Evolutionary conservation across 2,888 invertebrate species (phyloP), one percentile per base, ranked within the genome.

Genomic region (Sipha maydis): DNA sequence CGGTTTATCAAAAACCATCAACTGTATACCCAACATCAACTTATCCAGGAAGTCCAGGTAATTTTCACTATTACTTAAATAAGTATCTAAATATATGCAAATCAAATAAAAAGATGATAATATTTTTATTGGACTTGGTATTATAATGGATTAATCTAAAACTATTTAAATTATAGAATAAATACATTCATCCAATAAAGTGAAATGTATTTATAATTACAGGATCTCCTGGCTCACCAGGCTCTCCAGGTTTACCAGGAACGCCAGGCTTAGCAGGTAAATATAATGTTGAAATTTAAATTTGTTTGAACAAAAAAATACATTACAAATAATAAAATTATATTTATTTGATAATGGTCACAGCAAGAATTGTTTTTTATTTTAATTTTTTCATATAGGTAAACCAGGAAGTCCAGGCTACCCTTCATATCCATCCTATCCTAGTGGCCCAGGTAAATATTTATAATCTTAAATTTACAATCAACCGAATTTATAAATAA

Each of bases 401-500:
- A 78, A 89, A 67, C 90, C 90, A 38, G 90, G 90, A 11, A 71
- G 76, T n/a, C 85, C 90, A 93, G 67, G 94, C 93, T 84, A 90
- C 7, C 91, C 91, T 25, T 91, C 91, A 71, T 89, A 88, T 34
- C 31, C 83, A 17, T 25, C 77, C 19, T 85, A 85, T 34, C 85
- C 85, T 5, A 78, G 85, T 56, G 79, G 71, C 21, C 56, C 78
- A 85, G 85, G 85, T 79, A 77, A 83, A 61, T 75, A 56, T 71
- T 31, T 7, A 61, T 61, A 61, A 61, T 61, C 2, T n/a, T 14
- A 48, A 48, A 9, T 48, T 1, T 48, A 48, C 9, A 48, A 5
- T 38, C 3, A 38, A 3, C 7, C 38, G 7, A 38, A 5, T 38
- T 38, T 38, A 38, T 5, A 5, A 38, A 7, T 38, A 38, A 38